Evolutionary conservation across 1,140 invertebrate species (phyloP).

Genomic region (Drosophila virilis): DNA sequence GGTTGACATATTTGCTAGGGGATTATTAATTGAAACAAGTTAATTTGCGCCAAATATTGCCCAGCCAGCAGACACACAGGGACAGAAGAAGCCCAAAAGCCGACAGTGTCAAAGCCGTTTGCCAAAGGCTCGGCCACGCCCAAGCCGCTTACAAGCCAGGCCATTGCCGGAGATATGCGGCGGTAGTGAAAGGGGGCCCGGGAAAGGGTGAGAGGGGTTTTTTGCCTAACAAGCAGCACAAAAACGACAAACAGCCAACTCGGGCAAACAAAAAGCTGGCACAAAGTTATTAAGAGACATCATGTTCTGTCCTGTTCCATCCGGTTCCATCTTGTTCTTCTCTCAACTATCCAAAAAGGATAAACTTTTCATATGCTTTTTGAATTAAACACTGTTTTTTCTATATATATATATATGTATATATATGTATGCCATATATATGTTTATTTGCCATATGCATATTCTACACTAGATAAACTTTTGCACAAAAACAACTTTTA

Average conservation of each 20-base stretch:
- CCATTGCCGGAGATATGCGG: neutral
- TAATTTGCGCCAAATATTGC: constrained; percentile 79
- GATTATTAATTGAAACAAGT: constrained; percentile 84
- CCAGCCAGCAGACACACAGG: constrained; percentile 33
- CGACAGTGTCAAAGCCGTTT: constrained; percentile 64
- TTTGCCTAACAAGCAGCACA: constrained; percentile 59
- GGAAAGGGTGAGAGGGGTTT: neutral
- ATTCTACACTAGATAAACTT: constrained; percentile 54
- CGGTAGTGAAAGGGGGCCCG: neutral
- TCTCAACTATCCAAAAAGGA: constrained; percentile 44
- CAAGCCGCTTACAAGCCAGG: constrained; percentile 9
- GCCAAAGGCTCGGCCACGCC: constrained; percentile 64
- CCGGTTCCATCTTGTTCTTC: constrained; percentile 24
- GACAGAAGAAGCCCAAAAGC: constrained; percentile 25
- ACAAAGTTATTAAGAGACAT: constrained; percentile 82
- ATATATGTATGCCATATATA: constrained; percentile 13
- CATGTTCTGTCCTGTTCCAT: constrained; percentile 43
- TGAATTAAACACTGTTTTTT: constrained; percentile 71
- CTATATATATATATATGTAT: constrained; percentile 16
- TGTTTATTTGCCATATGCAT: constrained; percentile 73
- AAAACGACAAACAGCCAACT: constrained; percentile 68
- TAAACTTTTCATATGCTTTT: constrained; percentile 78
- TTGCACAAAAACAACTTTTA: constrained; percentile 72
- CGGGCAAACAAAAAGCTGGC: constrained; percentile 67
- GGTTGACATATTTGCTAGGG: constrained; percentile 83